These are phyloP conservation scores for Paratilapia polleni DNA, from an alignment of 2,113 vertebrate species.

Conservation along the genomic window DNA sequence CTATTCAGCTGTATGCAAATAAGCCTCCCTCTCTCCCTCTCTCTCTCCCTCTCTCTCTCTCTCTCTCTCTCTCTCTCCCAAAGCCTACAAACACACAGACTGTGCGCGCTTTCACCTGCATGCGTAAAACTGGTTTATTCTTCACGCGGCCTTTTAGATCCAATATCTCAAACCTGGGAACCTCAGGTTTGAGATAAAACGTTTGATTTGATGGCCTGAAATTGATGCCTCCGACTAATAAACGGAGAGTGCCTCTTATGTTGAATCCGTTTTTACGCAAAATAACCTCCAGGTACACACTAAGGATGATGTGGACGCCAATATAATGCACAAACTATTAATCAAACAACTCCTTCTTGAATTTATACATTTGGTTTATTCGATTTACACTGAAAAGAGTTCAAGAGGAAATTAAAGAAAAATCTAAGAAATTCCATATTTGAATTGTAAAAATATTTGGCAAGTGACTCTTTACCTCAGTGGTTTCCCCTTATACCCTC, in stretches of 20 bases:
- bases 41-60: conserved; percentile 15
- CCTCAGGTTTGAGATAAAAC: conserved; percentile 23
- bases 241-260: not conserved
- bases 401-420: not conserved
- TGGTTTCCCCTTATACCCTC: not conserved
- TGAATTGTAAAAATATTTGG: not conserved
- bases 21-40: conserved; percentile 26
- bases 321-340: not conserved
- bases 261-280: not conserved
- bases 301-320: not conserved
- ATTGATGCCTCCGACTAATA: not conserved
- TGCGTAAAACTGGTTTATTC: conserved; percentile 43
- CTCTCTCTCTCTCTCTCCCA: not conserved
- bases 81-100: not conserved
- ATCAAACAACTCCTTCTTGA: too few species aligned
- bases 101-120: conserved; percentile 18
- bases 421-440: not conserved
- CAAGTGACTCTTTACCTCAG: not conserved
- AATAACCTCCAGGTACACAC: not conserved
- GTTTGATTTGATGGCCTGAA: not conserved
- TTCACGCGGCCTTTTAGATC: conserved; percentile 17
- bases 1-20: conserved; percentile 85
- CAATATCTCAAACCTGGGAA: too few species aligned
- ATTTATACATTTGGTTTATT: not conserved
- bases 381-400: not conserved